These are phyloP conservation scores for Gadopsis bispinosus DNA, from an alignment of 2,797 vertebrate species.

Conservation along the genomic window DNA sequence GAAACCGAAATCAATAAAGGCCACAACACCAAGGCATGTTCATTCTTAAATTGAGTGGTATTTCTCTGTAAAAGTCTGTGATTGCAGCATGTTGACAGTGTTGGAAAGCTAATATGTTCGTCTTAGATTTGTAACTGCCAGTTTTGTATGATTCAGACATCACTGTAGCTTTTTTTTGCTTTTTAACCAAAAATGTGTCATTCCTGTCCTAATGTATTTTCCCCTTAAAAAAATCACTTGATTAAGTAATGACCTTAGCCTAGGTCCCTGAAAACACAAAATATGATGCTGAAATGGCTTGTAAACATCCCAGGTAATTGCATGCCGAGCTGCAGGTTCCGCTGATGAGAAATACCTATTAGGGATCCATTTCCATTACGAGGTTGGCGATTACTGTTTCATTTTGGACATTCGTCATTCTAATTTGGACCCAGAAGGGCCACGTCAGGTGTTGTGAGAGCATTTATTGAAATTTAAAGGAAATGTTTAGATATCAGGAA, in stretches of 20 bases:
- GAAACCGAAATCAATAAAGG: neutral
- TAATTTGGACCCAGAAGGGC: conserved; percentile 11
- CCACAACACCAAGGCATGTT: neutral
- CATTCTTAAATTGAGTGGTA: conserved; percentile 53
- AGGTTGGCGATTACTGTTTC: conserved; percentile 66
- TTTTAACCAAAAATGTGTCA: conserved; percentile 28
- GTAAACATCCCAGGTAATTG: conserved; percentile 68
- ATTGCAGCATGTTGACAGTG: conserved; percentile 10
- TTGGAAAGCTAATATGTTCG: conserved; percentile 27
- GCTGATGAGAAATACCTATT: conserved; percentile 68
- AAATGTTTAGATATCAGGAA: neutral
- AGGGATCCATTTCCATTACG: conserved; percentile 59
- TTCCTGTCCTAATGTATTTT: neutral
- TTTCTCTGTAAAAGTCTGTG: conserved; percentile 42
- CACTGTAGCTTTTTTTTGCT: conserved; percentile 32
- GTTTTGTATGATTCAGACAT: conserved; percentile 26
- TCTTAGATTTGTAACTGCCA: conserved; percentile 11
- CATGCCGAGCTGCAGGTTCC: conserved; percentile 40
- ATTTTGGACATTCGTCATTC: conserved; percentile 83
- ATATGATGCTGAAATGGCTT: conserved; percentile 61
- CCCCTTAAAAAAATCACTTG: conserved; percentile 30
- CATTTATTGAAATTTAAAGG: conserved; percentile 30
- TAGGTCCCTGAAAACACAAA: conserved; percentile 52
- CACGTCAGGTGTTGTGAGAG: conserved; percentile 9
- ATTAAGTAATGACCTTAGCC: conserved; percentile 42